phyloP scores from a whole-genome alignment of 2,113 vertebrate genomes.

The Sitta europaea region DNA sequence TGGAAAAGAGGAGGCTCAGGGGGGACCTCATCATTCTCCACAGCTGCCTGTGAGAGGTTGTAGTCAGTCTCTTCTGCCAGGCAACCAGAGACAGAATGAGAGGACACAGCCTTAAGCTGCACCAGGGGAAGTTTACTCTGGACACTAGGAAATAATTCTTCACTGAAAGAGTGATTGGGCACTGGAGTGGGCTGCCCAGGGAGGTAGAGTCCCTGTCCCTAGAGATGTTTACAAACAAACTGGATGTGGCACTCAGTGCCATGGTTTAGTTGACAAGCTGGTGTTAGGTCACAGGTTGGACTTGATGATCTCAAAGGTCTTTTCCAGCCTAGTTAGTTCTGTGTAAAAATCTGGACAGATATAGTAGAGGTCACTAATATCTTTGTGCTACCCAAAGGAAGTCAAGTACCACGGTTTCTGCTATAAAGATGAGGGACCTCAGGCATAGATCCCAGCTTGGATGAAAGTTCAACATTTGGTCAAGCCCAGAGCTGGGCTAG shows the following conservation, averaged over 20 bases:
- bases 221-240: background rate
- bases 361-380: background rate
- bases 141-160: background rate
- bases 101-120: background rate
- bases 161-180: background rate
- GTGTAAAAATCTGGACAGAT: background rate
- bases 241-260: background rate
- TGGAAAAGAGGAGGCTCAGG: background rate
- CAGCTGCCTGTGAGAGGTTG: background rate
- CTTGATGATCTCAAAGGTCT: background rate
- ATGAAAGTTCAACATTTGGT: background rate
- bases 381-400: background rate
- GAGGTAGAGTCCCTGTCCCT: rapidly evolving
- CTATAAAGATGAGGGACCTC: background rate
- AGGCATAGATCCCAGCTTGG: background rate
- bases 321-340: background rate
- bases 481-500: background rate
- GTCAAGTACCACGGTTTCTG: background rate
- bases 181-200: background rate
- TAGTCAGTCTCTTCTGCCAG: background rate
- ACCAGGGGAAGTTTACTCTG: background rate
- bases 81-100: background rate
- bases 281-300: background rate
- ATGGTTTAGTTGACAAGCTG: background rate
- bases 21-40: background rate